Base-by-base conservation (phyloP, 2,113 vertebrate genomes). In the Brachypodius melanocephalos region DNA sequence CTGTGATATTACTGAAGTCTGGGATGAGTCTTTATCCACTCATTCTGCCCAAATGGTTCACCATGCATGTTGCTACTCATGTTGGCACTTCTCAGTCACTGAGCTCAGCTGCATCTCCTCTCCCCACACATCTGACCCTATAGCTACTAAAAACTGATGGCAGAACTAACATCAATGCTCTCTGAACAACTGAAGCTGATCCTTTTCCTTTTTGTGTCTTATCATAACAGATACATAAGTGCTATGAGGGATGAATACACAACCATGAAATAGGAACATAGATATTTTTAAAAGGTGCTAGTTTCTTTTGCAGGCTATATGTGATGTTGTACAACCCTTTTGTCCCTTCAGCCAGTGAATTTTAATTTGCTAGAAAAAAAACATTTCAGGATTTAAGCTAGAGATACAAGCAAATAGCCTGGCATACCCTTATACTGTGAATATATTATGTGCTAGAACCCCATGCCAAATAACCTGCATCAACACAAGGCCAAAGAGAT, bases 61-160 rank as follows among this genome's bases (percentile, higher is more conserved):
- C 42, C 0, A 0, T 42, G 55, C 22, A 8, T 10, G 8, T 31
- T 77, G 36, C 2, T 1, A 17, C 55, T 65, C 36, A 18, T 4
- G 38, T 17, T 6, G 17, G 17, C 28, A 40, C 11, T 72, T 67
- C 69, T 59, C 68, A 73, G 45, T 26, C 59, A 34, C 36, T n/a
- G 59, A 48, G 29, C 17, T 71, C 55, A 78, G 36, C 26, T 61
- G 36, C 59, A 32, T 54, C 42, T 42, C 40, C 26, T 57, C 45
- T 65, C 55, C 43, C 55, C n/a, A n/a, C 12, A 51, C 2, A 59
- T 11, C 45, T 51, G 34, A 6, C 14, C 15, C 14, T 61, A 54
- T 32, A 63, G 24, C 5, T 24, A 40, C n/a, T 52, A 66, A 88
- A 81, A 77, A 3, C 2, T 21, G 32, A 88, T 17, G 38, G 63